Percentiles rank a stretch among this genome's conserved stretches.
Conservation (phyloP, 2,888 invertebrate species). For the Morpho achilles region DNA sequence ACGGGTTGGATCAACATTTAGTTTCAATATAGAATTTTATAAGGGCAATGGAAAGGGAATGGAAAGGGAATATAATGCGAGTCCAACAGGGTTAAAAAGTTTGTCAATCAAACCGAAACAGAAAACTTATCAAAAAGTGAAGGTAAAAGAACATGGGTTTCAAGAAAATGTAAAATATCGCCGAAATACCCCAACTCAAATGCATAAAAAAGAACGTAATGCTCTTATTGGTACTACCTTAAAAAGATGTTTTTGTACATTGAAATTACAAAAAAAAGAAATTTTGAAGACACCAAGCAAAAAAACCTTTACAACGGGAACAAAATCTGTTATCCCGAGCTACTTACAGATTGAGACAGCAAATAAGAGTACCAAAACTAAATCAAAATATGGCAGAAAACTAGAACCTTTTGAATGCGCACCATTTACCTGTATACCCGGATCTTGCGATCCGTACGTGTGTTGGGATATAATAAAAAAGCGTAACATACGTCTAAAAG, state of each 20-base stretch:
- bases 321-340: constrained; percentile 1
- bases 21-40: constrained; percentile 39
- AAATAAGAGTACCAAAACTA: constrained; percentile 21
- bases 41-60: too few species aligned
- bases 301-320: constrained; percentile 15
- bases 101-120: constrained; percentile 10
- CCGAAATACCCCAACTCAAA: constrained; percentile 21
- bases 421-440: constrained; percentile 31
- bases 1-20: constrained; percentile 39
- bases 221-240: constrained; percentile 29
- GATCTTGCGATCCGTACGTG: constrained; percentile 29
- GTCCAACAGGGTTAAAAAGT: constrained; percentile 3
- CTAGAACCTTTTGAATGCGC: constrained; percentile 32
- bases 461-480: constrained; percentile 37
- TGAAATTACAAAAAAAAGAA: constrained; percentile 33
- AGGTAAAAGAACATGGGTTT: constrained; percentile 13
- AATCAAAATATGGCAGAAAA: constrained; percentile 13
- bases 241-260: constrained; percentile 41
- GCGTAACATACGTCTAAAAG: constrained; percentile 12
- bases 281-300: constrained; percentile 12
- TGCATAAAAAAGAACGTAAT: constrained; percentile 26
- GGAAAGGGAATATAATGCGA: too few species aligned
- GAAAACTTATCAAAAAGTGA: constrained; percentile 1
- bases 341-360: constrained; percentile 4
- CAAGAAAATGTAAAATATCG: constrained; percentile 14